Percentiles rank a stretch among this genome's conserved stretches.
Conservation (phyloP, 1,140 invertebrate genomes). For the Pantala flavescens region DNA sequence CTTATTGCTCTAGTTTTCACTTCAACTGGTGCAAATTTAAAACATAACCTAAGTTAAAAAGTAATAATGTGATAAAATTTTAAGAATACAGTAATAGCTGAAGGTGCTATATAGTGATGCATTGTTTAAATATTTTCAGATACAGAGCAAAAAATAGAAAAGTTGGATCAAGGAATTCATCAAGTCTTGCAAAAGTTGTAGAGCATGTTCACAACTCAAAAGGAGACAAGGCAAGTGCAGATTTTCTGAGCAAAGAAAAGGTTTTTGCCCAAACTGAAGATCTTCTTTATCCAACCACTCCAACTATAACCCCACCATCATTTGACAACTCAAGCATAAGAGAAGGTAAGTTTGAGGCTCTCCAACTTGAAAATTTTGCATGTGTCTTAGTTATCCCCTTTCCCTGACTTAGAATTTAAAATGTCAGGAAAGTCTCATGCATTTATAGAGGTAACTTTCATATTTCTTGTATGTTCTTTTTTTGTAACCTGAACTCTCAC, state of each 20-base stretch:
- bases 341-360: conserved; percentile 15
- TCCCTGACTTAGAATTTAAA: too few relatives aligned
- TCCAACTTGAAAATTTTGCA: too few relatives aligned
- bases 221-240: conserved; percentile 12
- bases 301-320: conserved; percentile 21
- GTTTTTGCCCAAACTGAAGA: conserved; percentile 22
- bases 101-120: conserved; percentile 16
- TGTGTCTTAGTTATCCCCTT: too few relatives aligned
- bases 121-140: conserved; percentile 27
- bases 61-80: too few relatives aligned
- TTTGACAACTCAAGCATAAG: conserved; percentile 19
- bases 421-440: too few relatives aligned
- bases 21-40: too few relatives aligned
- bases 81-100: conserved; percentile 4
- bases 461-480: too few relatives aligned
- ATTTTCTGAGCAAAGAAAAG: conserved; percentile 20
- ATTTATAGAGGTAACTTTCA: too few relatives aligned
- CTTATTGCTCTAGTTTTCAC: too few relatives aligned
- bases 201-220: conserved; percentile 8
- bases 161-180: conserved; percentile 17
- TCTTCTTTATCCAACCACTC: conserved; percentile 21
- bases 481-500: too few relatives aligned
- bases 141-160: conserved; percentile 49
- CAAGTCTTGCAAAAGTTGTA: conserved; percentile 12
- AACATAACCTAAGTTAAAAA: too few relatives aligned